Evolutionary conservation across 2,113 vertebrate species (phyloP), one percentile per base, ranked within the genome.

Genomic region (Hyaena hyaena): DNA sequence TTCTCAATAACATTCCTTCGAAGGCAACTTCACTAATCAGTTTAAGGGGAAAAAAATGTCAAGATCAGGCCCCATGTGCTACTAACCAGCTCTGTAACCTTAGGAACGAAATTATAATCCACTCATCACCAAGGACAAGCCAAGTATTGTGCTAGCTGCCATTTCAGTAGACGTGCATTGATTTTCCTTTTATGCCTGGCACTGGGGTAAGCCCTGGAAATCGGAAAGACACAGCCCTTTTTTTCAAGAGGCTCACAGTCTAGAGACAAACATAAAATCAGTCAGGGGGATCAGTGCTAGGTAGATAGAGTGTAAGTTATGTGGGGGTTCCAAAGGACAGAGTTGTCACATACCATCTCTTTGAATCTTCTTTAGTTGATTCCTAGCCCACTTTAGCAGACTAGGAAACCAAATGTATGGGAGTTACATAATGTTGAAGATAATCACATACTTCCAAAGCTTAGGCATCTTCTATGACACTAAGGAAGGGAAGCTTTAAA

Each of bases 1-100:
- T 95, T 93, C 90, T 93, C 96, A 95, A 66, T 76, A 83, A 81
- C 77, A 65, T 74, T 92, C 77, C 74, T 71, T 76, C 50, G 21
- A 92, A 95, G 76, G 21, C 50, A 96, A 68, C 43, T 87, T 83
- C 76, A 88, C 33, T 90, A 80, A 93, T 87, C 2, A 4, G 61
- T 73, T 87, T 95, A 93, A 90, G 80, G n/a, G 85, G 86, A 2
- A 2, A 71, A 76, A 48, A 96, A 81, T 24, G 33, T 88, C 79
- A 86, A 74, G 74, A 84, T 83, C 50, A 48, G 24, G 24, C 21
- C 17, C 33, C 65, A 19, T 77, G 1, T 33, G 50, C 73, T 33
- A 69, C 76, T 63, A 92, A 76, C 73, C 39, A 83, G 77, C 53
- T 85, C 82, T 35, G 14, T 39, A 81, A 76, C 33, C 28, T 68